Percentiles rank a stretch among this genome's conserved stretches.
These are phyloP conservation scores for Mythimna pallens DNA, from an alignment of 2,888 invertebrate species.

Conservation along the genomic window DNA sequence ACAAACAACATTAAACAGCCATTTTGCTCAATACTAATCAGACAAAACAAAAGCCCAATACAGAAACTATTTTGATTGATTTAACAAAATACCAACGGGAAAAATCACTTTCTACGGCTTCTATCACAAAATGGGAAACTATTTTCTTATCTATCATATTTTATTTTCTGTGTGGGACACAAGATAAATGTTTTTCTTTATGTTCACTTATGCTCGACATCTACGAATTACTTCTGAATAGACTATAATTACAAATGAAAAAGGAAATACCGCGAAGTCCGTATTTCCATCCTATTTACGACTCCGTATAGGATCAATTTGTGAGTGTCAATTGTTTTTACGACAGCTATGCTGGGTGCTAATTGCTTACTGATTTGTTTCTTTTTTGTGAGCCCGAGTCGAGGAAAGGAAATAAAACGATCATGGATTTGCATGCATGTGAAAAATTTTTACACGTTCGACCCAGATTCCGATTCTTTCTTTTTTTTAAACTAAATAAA, in stretches of 20 bases:
- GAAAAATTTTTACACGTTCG: neutral
- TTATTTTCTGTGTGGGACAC: neutral
- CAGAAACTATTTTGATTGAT: neutral
- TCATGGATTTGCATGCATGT: neutral
- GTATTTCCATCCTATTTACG: constrained; percentile 31
- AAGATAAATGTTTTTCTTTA: neutral
- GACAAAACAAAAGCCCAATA: neutral
- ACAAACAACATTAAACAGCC: no score
- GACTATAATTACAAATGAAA: constrained; percentile 39
- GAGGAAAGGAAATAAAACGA: constrained; percentile 20
- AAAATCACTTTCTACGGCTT: neutral
- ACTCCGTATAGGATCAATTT: constrained; percentile 41
- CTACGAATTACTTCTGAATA: constrained; percentile 27
- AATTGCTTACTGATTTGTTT: constrained; percentile 54
- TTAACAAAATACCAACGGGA: neutral
- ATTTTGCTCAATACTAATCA: neutral
- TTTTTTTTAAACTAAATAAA: neutral
- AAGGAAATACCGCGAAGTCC: constrained; percentile 9
- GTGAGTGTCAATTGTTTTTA: constrained; percentile 43
- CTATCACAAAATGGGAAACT: neutral
- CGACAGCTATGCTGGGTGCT: constrained; percentile 19
- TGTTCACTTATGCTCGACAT: constrained; percentile 7
- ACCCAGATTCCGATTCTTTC: neutral
- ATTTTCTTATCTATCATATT: neutral
- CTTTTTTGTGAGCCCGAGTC: constrained; percentile 20